Base-by-base conservation (phyloP, 2,888 invertebrate genomes). In the Drosophila incognita region DNA sequence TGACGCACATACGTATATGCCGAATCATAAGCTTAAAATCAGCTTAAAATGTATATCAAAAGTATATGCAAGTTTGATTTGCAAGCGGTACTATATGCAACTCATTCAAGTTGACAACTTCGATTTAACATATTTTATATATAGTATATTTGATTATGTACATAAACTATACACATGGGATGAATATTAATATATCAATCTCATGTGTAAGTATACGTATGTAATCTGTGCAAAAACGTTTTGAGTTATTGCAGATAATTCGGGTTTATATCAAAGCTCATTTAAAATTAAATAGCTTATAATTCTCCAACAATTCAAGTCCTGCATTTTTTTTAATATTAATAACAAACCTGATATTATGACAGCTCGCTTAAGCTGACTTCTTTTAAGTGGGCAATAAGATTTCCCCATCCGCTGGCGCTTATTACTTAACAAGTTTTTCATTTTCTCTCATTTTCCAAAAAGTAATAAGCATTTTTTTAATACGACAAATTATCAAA, bases 401-500 rank as follows among this genome's bases (percentile, higher is more conserved):
- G 56, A 7, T 27, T 38, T 38, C 48, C 36, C 35, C 68, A 36
- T n/a, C 35, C 35, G 35, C 29, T 65, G 52, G 52, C 40, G 29
- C 31, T 31, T 67, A 31, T 40, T 57, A 29, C 13, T 46, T 27
- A 29, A 59, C 31, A 46, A 40, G 13, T 38, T 51, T 60, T 38
- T 40, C 18, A 46, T 65, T 68, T 66, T 46, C 49, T 57, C 35
- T 53, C 13, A 58, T 46, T 78, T 71, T 31, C n/a, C 49, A 38
- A 65, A 46, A 63, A 57, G 62, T 63, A 63, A 5, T 69, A 59
- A 73, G 56, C 49, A 73, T 57, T 64, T 64, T 78, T 78, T 60
- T 78, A 80, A 76, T 65, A 33, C 72, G 49, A 49, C 68, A 49
- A 76, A 80, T 78, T 78, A 76, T 53, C 58, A 68, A 62, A 62